Evolutionary conservation across 2,888 invertebrate genomes (phyloP), one percentile per base, ranked within the genome.

Genomic region (Ennomos fuscantarius): DNA sequence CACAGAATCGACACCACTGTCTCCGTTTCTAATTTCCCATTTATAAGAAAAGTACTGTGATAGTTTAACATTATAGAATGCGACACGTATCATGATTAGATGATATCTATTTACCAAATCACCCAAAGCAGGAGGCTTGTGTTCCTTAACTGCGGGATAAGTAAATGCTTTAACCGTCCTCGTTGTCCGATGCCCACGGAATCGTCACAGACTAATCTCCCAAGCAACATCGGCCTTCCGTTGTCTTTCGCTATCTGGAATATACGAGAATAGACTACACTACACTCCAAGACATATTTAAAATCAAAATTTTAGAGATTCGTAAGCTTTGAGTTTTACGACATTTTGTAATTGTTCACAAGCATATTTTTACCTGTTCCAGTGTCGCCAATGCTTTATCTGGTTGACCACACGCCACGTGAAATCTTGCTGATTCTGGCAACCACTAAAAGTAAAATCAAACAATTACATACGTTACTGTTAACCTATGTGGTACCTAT

Each of bases 121-220:
- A 98, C 95, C 98, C 98, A 98, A 2, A 99, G 92, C 12, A 98
- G 89, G 15, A 98, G 79, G 9, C 98, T 98, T 2, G 98, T 98
- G 65, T 94, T 94, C 75, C 96, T 93, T 63, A 98, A 92, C 65
- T 97, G 97, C 10, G 96, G 96, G 61, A 96, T 95, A 9, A 97
- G 88, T 8, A 97, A 88, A 76, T 96, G 96, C 71, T 93, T 93
- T 47, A 96, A 89, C 45, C 95, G 93, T 5, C 96, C 96, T 45
- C 95, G 92, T 69, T 94, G 94, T 0, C 94, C 94, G 34, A 93
- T 91, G 31, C 93, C 93, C 34, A 93, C 93, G 0, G 95, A 93
- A 64, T 95, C 95, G 79, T 97, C 97, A 52, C 97, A 95, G 24
- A 97, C 96, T 35, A 98, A 82, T 33, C 97, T 93, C 0, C 98